phyloP scores from a whole-genome alignment of 2,113 vertebrate genomes.

The Oplegnathus fasciatus region DNA sequence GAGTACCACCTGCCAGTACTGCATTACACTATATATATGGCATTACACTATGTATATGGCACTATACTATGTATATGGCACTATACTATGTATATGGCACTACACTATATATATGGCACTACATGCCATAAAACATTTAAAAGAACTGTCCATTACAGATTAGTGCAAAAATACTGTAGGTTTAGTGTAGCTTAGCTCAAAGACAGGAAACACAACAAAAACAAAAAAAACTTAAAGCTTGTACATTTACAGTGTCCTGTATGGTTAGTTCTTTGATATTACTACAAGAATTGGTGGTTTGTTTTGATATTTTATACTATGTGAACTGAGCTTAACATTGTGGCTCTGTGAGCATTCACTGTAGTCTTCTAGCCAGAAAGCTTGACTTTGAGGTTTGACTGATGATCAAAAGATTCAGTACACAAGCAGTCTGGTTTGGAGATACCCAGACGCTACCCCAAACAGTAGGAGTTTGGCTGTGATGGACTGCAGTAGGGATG shows the following conservation, averaged over 20 bases:
- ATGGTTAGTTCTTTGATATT: background rate
- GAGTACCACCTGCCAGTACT: conserved; percentile 59
- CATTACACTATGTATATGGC: too few relatives aligned
- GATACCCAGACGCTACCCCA: too few relatives aligned
- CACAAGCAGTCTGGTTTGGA: background rate
- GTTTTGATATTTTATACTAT: background rate
- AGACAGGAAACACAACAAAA: background rate
- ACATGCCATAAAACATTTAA: background rate
- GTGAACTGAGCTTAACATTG: too few relatives aligned
- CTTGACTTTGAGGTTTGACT: background rate
- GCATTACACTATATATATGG: background rate
- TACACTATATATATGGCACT: too few relatives aligned
- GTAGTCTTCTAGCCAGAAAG: background rate
- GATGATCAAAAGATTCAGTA: background rate
- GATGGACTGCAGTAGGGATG: background rate
- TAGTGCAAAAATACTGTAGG: background rate
- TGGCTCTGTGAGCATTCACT: background rate
- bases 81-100: too few relatives aligned
- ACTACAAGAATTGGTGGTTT: background rate
- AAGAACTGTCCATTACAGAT: background rate
- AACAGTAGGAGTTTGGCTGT: background rate
- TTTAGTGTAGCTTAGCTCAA: background rate
- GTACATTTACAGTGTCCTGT: background rate
- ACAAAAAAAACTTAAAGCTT: background rate
- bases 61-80: too few relatives aligned